phyloP scores from a whole-genome alignment of 1,140 invertebrate genomes.

The Capitella teleta region DNA sequence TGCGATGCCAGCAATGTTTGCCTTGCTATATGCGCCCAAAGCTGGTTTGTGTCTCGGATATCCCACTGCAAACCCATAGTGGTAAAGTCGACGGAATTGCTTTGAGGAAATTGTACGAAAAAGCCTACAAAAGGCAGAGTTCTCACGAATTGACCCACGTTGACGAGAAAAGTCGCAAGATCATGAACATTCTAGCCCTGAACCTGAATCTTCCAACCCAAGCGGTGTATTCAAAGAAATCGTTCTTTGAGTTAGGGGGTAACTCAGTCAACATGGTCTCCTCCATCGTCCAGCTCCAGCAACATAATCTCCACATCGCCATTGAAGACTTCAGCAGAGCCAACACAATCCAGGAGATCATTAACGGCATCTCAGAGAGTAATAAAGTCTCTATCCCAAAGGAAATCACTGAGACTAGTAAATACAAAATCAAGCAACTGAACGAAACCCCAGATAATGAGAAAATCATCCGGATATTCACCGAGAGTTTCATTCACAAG shows the following conservation, averaged over 20 bases:
- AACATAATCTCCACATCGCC: slow-evolving; percentile 60
- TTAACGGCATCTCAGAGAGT: slow-evolving; percentile 4
- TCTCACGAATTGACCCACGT: background rate
- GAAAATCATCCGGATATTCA: slow-evolving; percentile 2
- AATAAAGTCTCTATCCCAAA: too few relatives aligned
- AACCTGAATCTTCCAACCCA: slow-evolving; percentile 51
- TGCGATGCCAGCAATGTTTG: slow-evolving; percentile 6
- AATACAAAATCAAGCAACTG: too few relatives aligned
- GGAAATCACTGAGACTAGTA: too few relatives aligned
- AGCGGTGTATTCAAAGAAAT: slow-evolving; percentile 42
- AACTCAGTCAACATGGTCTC: slow-evolving; percentile 67
- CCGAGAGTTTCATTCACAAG: slow-evolving; percentile 7
- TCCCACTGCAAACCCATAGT: slow-evolving; percentile 59
- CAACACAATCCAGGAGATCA: slow-evolving; percentile 1
- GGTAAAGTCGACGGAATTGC: slow-evolving; percentile 72
- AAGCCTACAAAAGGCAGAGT: slow-evolving; percentile 20
- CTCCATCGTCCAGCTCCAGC: slow-evolving; percentile 62
- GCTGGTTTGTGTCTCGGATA: slow-evolving; percentile 57
- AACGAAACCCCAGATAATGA: too few relatives aligned
- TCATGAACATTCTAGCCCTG: slow-evolving; percentile 57
- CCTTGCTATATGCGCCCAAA: slow-evolving; percentile 60
- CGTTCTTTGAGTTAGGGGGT: slow-evolving; percentile 73
- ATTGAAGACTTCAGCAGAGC: slow-evolving; percentile 6
- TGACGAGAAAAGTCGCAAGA: slow-evolving; percentile 1
- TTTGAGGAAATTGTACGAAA: slow-evolving; percentile 56